Conservation (phyloP, 2,888 invertebrate genomes). For the Leptopilina myrica region DNA sequence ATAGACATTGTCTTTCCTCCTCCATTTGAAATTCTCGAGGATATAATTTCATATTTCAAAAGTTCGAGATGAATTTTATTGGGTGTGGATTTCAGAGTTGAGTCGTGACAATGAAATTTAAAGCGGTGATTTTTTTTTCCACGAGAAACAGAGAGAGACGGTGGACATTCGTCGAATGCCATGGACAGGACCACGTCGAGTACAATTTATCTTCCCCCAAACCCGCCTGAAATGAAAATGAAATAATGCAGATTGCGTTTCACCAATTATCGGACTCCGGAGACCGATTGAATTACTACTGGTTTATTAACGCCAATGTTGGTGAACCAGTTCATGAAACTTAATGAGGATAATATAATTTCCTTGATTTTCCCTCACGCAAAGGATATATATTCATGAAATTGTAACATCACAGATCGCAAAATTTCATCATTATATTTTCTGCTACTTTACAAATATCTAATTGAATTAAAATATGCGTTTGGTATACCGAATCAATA, state of each 20-base stretch:
- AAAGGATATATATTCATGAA: not conserved
- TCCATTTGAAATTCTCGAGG: not conserved
- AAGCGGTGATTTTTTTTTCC: slow-evolving; percentile 5
- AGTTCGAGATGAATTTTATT: slow-evolving; percentile 7
- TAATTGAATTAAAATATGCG: too few relatives aligned
- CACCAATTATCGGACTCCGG: slow-evolving; percentile 16
- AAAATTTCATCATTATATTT: not conserved
- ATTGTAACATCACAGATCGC: not conserved
- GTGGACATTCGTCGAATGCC: slow-evolving; percentile 22
- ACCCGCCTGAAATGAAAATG: not conserved
- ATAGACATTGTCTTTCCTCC: not conserved
- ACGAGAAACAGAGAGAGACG: not conserved
- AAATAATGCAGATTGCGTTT: slow-evolving; percentile 38
- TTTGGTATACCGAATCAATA: too few relatives aligned
- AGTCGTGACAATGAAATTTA: slow-evolving; percentile 16
- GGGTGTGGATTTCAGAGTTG: not conserved
- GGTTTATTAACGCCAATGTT: slow-evolving; percentile 22
- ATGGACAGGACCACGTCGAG: slow-evolving; percentile 15
- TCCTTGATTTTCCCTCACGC: not conserved
- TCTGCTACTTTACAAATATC: not conserved
- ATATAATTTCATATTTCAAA: slow-evolving; percentile 11
- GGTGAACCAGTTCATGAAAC: slow-evolving; percentile 27
- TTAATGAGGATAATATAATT: slow-evolving; percentile 12
- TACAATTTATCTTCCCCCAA: slow-evolving; percentile 16
- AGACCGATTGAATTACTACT: slow-evolving; percentile 28